Evolutionary conservation across 2,113 vertebrate genomes (phyloP), one percentile per base, ranked within the genome.

Genomic region (Dipodomys spectabilis): DNA sequence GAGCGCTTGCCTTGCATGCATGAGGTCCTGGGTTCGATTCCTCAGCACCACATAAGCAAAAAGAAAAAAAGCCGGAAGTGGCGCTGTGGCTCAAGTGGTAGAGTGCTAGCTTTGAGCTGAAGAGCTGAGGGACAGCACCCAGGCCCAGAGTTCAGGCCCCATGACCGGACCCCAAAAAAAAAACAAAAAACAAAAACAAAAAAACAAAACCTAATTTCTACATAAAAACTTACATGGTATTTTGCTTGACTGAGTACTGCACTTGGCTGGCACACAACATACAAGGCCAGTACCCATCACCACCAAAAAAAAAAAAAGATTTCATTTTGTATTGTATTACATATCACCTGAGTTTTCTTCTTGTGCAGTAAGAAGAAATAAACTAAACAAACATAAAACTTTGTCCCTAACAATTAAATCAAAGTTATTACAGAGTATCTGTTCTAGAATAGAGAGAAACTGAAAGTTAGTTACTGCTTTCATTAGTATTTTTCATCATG

Each of bases 351-450:
- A 53, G 49, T 93, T 92, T 78, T 75, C n/a, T 74, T 57, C 18
- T 18, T 35, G 10, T 81, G 35, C 62, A 15, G 80, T 90, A 81
- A 72, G 27, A 81, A 72, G 27, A 86, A 86, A 65, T 45, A 18
- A 86, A 39, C 64, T 88, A 65, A n/a, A 67, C 30, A 86, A 57
- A 92, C 82, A 57, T 86, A 77, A 45, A 95, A 69, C 44, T 82
- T 83, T 93, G 44, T 91, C 27, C 57, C 18, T 78, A 19, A 88
- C 71, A 86, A 92, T 80, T 86, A 88, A 96, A 60, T 53, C 2
- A 2, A 95, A 92, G 68, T 69, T 89, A 72, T 78, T 86, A n/a
- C 49, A 81, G 27, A 80, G 19, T 83, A 65, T 13, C 49, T 53
- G 49, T 53, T 53, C 49, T 53, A 53, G 49, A 53, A 13, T 9